Evolutionary conservation across 2,888 invertebrate species (phyloP).

Genomic region (Sarcophaga variegata): DNA sequence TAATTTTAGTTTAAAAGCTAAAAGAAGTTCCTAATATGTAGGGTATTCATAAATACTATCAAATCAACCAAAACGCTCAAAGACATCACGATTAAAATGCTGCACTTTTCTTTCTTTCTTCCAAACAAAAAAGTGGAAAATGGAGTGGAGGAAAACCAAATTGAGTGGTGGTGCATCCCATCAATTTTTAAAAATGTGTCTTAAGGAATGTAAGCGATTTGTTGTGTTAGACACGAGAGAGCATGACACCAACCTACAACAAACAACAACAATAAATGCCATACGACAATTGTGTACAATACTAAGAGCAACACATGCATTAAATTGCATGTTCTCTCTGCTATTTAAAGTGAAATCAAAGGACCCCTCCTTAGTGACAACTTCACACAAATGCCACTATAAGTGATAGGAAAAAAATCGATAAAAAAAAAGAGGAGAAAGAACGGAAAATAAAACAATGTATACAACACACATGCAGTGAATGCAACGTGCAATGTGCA

Average conservation of each 20-base stretch:
- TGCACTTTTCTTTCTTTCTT: conserved; percentile 23
- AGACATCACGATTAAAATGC: not conserved
- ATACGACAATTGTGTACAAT: conserved; percentile 1
- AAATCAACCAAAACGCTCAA: conserved; percentile 76
- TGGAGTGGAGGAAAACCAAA: not conserved
- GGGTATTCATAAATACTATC: conserved; percentile 51
- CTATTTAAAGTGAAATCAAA: conserved; percentile 60
- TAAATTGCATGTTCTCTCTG: conserved; percentile 55
- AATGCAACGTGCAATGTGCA: conserved; percentile 36
- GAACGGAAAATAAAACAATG: not conserved
- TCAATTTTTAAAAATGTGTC: conserved; percentile 77
- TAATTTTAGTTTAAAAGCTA: too few species aligned
- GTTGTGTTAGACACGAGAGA: conserved; percentile 74
- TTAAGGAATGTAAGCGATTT: conserved; percentile 77
- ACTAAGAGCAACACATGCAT: conserved; percentile 60
- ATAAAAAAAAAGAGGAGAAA: not conserved
- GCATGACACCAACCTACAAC: conserved; percentile 66
- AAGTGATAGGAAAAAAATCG: not conserved
- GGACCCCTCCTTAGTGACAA: conserved; percentile 73
- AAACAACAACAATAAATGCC: conserved; percentile 22
- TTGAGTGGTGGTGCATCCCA: conserved; percentile 73
- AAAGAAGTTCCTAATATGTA: not conserved
- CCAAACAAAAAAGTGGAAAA: conserved; percentile 21
- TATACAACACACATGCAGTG: not conserved
- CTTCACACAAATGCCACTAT: not conserved